Base-by-base conservation (phyloP, 2,888 invertebrate genomes). In the Erannis defoliaria region DNA sequence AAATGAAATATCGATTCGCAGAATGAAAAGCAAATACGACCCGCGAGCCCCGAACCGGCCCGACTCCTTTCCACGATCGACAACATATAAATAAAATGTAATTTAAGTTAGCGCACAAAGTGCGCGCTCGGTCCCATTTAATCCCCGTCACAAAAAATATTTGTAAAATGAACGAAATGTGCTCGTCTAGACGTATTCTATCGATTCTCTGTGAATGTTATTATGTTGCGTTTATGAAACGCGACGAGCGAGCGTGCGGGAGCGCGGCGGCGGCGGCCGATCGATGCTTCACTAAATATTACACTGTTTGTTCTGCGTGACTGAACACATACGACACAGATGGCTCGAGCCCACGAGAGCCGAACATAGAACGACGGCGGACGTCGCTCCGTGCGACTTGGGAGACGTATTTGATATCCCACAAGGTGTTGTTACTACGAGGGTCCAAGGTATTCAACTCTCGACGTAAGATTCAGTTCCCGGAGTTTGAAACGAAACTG, bases 1-100 rank as follows among this genome's bases (percentile, higher is more conserved):
- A 73, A 70, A 69, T 74, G 72, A 71, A 71, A 73, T 72, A 74
- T 76, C 66, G 73, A 72, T 76, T 75, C 71, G 59, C 37, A 64
- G 65, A 71, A 60, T 53, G 64, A 60, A 58, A 56, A 59, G 43
- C 57, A 61, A 70, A 68, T 57, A 49, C 45, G 55, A 65, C 40
- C 51, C 40, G 48, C 49, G 19, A 45, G 51, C 45, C n/a, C 53
- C 29, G 60, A 19, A n/a, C 18, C 46, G 31, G 10, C 45, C 38
- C n/a, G 23, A 18, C 43, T 31, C 29, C 43, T 54, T 50, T 48
- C 53, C 38, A 58, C 26, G 6, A 46, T 29, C 14, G 19, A 55
- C 42, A 29, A 40, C 31, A 14, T 59, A 48, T 54, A 59, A 63
- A 59, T n/a, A n/a, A 64, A 67, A 48, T 62, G 59, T 60, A 63